A percentile compares a stretch with the other conserved stretches of the same genome.
Conservation (phyloP, 2,113 vertebrate genomes). For the Pteropus alecto region DNA sequence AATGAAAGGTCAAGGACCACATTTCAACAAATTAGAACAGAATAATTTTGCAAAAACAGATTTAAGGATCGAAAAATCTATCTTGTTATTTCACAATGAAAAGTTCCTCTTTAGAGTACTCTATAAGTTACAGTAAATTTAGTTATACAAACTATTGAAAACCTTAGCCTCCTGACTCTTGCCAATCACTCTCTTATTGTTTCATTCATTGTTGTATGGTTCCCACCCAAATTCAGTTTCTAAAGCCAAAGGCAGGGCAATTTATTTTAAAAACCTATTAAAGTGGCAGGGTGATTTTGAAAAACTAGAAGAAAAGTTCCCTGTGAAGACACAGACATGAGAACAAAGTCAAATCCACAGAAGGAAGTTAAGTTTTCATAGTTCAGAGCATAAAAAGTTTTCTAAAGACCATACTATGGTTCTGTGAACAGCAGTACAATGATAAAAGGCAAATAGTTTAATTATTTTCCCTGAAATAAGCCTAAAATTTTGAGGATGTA, state of each 20-base stretch:
- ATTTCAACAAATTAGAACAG: slow-evolving; percentile 20
- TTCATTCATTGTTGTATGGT: neutral
- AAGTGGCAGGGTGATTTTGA: neutral
- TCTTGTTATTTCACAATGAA: neutral
- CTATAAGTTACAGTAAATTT: neutral
- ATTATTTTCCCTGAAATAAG: neutral
- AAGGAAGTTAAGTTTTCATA: neutral
- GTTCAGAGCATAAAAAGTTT: neutral
- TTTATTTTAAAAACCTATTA: neutral
- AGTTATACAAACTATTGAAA: neutral
- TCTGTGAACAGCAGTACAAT: neutral
- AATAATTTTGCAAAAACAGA: neutral
- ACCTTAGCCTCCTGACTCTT: neutral
- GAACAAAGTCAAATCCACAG: neutral
- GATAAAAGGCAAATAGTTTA: neutral
- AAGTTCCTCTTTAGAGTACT: neutral
- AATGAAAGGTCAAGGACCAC: neutral
- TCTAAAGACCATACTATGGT: neutral
- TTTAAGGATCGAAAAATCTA: neutral
- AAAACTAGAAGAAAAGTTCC: neutral
- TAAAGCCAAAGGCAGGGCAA: neutral
- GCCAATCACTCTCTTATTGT: neutral
- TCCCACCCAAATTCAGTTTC: neutral
- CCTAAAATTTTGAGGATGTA: neutral
- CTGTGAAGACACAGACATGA: neutral